Conservation (phyloP, 2,888 invertebrate genomes). For the Stenurella melanura region DNA sequence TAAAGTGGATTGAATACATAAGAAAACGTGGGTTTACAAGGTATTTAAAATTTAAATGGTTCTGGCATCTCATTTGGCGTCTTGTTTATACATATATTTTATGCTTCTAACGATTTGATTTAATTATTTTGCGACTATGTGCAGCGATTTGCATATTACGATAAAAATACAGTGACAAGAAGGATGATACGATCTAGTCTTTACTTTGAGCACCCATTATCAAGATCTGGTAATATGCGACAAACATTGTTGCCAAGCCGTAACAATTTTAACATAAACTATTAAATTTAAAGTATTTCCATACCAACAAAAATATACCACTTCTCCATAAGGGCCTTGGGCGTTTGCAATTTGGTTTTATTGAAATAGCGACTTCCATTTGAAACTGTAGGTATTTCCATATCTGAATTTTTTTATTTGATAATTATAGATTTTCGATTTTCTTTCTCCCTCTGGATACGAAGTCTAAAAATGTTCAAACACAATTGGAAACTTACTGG, state of each 20-base stretch:
- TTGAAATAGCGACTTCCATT: no score
- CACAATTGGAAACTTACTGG: no score
- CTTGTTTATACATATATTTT: constrained; percentile 43
- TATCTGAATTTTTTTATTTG: no score
- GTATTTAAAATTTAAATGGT: constrained; percentile 47
- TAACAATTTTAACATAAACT: no score
- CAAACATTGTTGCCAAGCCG: background rate
- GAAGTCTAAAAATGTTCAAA: no score
- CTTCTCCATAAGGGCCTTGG: no score
- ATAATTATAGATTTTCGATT: no score
- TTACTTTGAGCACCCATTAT: constrained; percentile 20
- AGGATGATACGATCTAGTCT: constrained; percentile 33
- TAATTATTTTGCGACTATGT: constrained; percentile 42
- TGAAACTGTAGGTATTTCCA: no score
- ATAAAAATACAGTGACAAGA: constrained; percentile 37
- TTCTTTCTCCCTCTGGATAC: no score
- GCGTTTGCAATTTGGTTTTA: no score
- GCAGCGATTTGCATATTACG: constrained; percentile 40
- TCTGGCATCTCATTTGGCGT: constrained; percentile 43
- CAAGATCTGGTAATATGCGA: background rate
- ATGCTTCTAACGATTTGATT: constrained; percentile 42
- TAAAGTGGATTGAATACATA: constrained; percentile 26
- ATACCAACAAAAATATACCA: no score
- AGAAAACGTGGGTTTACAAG: constrained; percentile 24
- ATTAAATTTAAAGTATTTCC: no score